phyloP scores from a whole-genome alignment of 64 coral and sea anemone species.

The Montipora cactus region DNA sequence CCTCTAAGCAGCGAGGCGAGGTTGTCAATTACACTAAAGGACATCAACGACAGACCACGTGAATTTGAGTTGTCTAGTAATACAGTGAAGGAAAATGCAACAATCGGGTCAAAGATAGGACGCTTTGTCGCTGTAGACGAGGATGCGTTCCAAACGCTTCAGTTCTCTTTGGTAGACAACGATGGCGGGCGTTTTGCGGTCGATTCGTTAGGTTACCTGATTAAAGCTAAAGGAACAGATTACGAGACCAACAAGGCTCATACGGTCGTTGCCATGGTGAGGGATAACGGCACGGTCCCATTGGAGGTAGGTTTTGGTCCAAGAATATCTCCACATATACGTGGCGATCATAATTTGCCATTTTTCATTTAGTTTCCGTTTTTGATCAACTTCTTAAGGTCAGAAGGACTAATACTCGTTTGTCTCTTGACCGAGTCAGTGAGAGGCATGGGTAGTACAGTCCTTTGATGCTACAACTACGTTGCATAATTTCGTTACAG shows the following conservation, averaged over 20 bases:
- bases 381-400: too few relatives aligned
- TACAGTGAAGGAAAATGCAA: slow-evolving; percentile 85
- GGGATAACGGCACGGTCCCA: slow-evolving; percentile 59
- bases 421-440: too few relatives aligned
- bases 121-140: slow-evolving; percentile 79
- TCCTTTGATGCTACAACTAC: too few relatives aligned
- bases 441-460: too few relatives aligned
- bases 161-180: slow-evolving; percentile 57
- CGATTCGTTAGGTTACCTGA: slow-evolving; percentile 69
- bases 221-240: slow-evolving; percentile 81
- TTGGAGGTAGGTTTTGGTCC: slow-evolving; percentile 43
- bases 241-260: slow-evolving; percentile 83
- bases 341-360: too few relatives aligned
- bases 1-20: slow-evolving; percentile 62
- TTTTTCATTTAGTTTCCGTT: too few relatives aligned
- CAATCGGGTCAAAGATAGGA: slow-evolving; percentile 66
- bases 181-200: slow-evolving; percentile 75
- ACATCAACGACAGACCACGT: slow-evolving; percentile 93
- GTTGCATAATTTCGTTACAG: too few relatives aligned
- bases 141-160: slow-evolving; percentile 69
- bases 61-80: slow-evolving; percentile 73
- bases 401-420: too few relatives aligned
- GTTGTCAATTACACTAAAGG: slow-evolving; percentile 70
- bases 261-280: slow-evolving; percentile 61
- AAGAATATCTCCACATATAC: too few relatives aligned